Base-by-base conservation (phyloP, 2,797 vertebrate genomes). In the Xiphophorus birchmanni region DNA sequence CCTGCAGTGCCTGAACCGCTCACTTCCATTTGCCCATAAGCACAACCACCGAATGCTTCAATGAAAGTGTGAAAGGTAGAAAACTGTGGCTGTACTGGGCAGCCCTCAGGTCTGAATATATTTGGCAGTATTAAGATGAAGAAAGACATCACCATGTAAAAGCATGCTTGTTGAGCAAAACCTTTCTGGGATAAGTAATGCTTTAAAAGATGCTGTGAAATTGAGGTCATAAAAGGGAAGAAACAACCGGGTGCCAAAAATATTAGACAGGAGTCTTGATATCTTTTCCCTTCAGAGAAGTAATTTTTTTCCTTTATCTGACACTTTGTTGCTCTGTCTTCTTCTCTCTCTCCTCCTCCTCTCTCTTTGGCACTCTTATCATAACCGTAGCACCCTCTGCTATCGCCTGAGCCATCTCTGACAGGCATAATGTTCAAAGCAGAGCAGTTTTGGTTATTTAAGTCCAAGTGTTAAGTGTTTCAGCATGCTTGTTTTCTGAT, bases 341-440 rank as follows among this genome's bases (percentile, higher is more conserved):
- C 52, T 54, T 52, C 18, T 52, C 7, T 52, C 4, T 52, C 50
- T 52, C 10, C 21, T 81, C 63, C 71, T 76, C 74, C 82, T 90
- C 71, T 86, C 81, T 89, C 79, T 84, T 84, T 81, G 78, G 77
- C 82, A 26, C 74, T 87, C 82, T 89, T 69, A 87, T 90, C 85
- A 87, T 76, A 85, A 81, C 80, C 65, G 80, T 50, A 13, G 79
- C 37, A 37, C 84, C 91, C 90, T 90, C 83, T 89, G 84, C 89
- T 93, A 93, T 93, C 86, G 82, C 86, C 73, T 84, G 67, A 83
- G 87, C 88, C 87, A 93, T 92, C 90, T 85, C 87, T 81, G 88
- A 91, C 84, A 85, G 89, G 78, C 88, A 84, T 87, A 82, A 58
- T 79, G 84, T 90, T 93, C 87, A 93, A 91, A 91, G 88, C 71